Base-by-base conservation (phyloP, 2,113 vertebrate species). In the Oryzias woworae region DNA sequence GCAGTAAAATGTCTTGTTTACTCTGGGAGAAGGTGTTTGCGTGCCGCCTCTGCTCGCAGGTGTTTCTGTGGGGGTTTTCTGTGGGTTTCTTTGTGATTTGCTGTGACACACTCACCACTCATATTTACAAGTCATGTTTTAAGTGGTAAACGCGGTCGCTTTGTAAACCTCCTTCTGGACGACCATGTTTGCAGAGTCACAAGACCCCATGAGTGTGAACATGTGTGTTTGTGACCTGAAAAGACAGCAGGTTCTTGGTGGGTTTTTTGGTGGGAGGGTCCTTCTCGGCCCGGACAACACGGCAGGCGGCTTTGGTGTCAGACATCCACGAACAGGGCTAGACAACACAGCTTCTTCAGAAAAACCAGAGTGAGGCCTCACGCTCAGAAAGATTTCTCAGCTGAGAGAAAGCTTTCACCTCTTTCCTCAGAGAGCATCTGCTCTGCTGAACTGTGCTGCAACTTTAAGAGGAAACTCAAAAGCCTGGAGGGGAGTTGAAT, bases 301-400 rank as follows among this genome's bases (percentile, higher is more conserved):
- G 50, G 68, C 77, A 75, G 71, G 66, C 80, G 77, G 70, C 62
- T 69, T 43, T 14, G 53, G 20, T 68, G 60, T 66, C 47, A 18
- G 51, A 58, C 69, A 56, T 45, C 13, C 43, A 62, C 65, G 64
- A 61, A 28, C 63, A n/a, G 57, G 0, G 53, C 46, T 66, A 83
- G 71, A 83, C 76, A 78, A 66, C 62, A 71, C 72, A 71, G 64
- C 20, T 47, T 62, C 45, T 49, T 67, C 59, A 28, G 31, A 20
- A 75, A 58, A 58, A 62, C 69, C 70, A 55, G 71, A 80, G 73
- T 12, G 47, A 69, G 68, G 64, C 56, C 69, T 66, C 12, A 3
- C 52, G 60, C 24, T 66, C 64, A 53, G 65, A 57, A 58, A 61
- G n/a, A 71, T 63, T 52, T 15, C 63, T 72, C 66, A 55, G 46